Evolutionary conservation across 2,797 vertebrate genomes (phyloP).

Genomic region (Acrossocheilus fasciatus): DNA sequence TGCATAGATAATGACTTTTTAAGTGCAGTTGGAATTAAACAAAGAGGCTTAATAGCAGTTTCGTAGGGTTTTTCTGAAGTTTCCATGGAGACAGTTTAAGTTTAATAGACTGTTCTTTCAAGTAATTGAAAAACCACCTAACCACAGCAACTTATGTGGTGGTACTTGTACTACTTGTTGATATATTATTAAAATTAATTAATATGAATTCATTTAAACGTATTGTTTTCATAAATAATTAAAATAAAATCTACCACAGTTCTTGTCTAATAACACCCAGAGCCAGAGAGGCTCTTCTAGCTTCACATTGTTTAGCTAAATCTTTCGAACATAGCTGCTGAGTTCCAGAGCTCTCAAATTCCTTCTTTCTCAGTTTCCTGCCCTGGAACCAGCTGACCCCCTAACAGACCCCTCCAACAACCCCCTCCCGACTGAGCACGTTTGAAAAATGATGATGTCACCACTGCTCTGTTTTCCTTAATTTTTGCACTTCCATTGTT

Average conservation of each 20-base stretch:
- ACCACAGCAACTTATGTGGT: background rate
- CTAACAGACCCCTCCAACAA: constrained; percentile 73
- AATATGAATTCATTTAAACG: background rate
- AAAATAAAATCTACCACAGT: background rate
- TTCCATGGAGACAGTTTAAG: constrained; percentile 44
- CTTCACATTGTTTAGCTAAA: constrained; percentile 69
- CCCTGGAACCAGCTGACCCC: constrained; percentile 63
- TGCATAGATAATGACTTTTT: constrained; percentile 44
- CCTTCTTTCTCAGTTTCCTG: constrained; percentile 80
- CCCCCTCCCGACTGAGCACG: constrained; percentile 65
- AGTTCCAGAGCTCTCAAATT: constrained; percentile 80
- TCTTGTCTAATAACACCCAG: background rate
- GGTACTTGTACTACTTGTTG: background rate
- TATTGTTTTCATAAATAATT: background rate
- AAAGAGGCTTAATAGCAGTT: constrained; percentile 8
- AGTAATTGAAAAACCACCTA: constrained; percentile 28
- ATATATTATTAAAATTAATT: background rate
- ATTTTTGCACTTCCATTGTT: constrained; percentile 66
- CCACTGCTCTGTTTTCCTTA: constrained; percentile 63
- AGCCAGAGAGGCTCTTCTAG: constrained; percentile 56
- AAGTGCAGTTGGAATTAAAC: constrained; percentile 41
- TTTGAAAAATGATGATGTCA: constrained; percentile 82
- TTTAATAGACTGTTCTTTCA: constrained; percentile 25
- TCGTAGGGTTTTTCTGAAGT: constrained; percentile 15
- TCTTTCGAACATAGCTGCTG: constrained; percentile 77